phyloP scores from a whole-genome alignment of 1,140 invertebrate species.

The Drosophila arawakana region DNA sequence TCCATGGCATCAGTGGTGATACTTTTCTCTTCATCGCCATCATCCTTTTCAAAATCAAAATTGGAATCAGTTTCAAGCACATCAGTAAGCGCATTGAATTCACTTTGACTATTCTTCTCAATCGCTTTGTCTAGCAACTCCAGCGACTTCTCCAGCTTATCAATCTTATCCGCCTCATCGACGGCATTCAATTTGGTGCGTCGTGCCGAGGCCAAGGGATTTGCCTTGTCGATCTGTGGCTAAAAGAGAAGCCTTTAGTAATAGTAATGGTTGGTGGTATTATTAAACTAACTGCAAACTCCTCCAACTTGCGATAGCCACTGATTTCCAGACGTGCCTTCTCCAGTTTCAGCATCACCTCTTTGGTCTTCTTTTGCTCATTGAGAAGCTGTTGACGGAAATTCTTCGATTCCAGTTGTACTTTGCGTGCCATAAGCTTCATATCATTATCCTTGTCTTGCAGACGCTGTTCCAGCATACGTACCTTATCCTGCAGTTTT shows the following conservation, averaged over 20 bases:
- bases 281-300: conserved; percentile 60
- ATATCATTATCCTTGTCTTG: conserved; percentile 89
- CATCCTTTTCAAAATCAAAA: conserved; percentile 67
- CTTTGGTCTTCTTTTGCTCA: conserved; percentile 89
- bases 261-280: neutral
- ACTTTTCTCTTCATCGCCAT: conserved; percentile 52
- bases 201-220: conserved; percentile 54
- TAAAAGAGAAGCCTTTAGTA: neutral
- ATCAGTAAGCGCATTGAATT: conserved; percentile 63
- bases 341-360: conserved; percentile 88
- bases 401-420: conserved; percentile 89
- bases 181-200: conserved; percentile 53
- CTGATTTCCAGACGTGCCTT: conserved; percentile 85
- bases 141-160: conserved; percentile 71
- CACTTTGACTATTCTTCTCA: conserved; percentile 69
- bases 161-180: conserved; percentile 67
- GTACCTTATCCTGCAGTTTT: conserved; percentile 88
- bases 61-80: conserved; percentile 62
- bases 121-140: conserved; percentile 69
- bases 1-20: neutral
- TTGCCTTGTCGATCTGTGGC: conserved; percentile 57
- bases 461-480: conserved; percentile 87
- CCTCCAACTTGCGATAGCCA: conserved; percentile 77
- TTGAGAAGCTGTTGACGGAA: conserved; percentile 88
- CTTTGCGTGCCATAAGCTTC: conserved; percentile 88